These are phyloP conservation scores for Bradypodion pumilum DNA, from an alignment of 2,797 vertebrate species.

Conservation along the genomic window DNA sequence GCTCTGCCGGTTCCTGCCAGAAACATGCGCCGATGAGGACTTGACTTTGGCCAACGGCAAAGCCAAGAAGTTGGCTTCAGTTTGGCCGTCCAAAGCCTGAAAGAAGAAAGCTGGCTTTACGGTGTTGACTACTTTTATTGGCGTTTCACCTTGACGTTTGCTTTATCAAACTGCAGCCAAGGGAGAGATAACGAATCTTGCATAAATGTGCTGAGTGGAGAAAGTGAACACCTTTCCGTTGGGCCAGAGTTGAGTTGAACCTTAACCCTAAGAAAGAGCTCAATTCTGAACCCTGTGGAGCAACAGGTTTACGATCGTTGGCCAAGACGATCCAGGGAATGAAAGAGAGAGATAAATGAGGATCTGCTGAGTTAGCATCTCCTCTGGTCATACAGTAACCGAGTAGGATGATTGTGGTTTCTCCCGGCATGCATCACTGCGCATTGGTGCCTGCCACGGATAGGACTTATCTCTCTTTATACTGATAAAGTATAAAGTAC, in stretches of 20 bases:
- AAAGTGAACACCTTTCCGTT: background rate
- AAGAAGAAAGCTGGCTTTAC: no score
- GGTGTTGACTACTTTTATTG: no score
- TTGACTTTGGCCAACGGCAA: no score
- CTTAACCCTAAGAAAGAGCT: background rate
- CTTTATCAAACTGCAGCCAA: background rate
- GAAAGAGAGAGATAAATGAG: background rate
- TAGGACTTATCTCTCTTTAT: no score
- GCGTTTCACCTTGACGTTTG: background rate
- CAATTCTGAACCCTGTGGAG: no score
- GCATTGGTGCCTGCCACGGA: background rate
- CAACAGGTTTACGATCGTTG: no score
- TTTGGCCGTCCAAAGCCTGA: no score
- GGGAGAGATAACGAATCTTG: conserved; percentile 28
- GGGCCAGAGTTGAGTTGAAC: conserved; percentile 34
- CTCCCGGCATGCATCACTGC: background rate
- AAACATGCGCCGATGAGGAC: no score
- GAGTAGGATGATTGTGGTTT: background rate
- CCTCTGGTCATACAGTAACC: background rate
- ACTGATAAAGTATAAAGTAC: no score
- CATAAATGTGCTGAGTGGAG: background rate
- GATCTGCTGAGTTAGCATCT: background rate
- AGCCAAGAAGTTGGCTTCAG: no score
- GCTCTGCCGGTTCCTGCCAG: no score
- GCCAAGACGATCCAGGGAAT: background rate